A percentile compares a stretch with the other conserved stretches of the same genome.
Evolutionary conservation across 2,888 invertebrate genomes (phyloP).

Genomic region (Andrena praecox): DNA sequence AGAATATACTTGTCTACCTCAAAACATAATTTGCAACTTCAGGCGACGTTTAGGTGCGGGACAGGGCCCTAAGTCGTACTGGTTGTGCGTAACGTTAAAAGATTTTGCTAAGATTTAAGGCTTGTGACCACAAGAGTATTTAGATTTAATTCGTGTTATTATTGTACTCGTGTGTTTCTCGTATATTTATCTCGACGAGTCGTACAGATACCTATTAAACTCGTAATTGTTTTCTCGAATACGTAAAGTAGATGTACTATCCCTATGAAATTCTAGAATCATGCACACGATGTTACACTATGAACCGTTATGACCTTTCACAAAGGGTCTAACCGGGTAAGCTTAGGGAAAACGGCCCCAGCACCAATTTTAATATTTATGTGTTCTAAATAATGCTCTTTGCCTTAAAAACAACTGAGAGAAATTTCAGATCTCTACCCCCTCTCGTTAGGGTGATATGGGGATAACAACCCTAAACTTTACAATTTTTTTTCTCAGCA

Average conservation of each 20-base stretch:
- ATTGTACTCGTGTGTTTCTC: slow-evolving; percentile 69
- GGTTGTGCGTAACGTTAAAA: slow-evolving; percentile 78
- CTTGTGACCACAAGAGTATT: slow-evolving; percentile 75
- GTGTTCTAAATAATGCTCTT: too few relatives aligned
- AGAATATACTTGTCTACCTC: slow-evolving; percentile 85
- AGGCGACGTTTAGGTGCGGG: slow-evolving; percentile 68
- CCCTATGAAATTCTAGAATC: slow-evolving; percentile 41
- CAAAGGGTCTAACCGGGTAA: too few relatives aligned
- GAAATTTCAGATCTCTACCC: too few relatives aligned
- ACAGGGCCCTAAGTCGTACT: slow-evolving; percentile 66
- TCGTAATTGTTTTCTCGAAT: slow-evolving; percentile 54
- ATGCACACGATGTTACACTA: slow-evolving; percentile 27
- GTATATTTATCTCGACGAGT: slow-evolving; percentile 52
- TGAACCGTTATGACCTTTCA: slow-evolving; percentile 28
- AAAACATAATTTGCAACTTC: slow-evolving; percentile 81
- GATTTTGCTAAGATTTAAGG: slow-evolving; percentile 77
- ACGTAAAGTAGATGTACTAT: slow-evolving; percentile 46
- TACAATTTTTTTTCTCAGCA: too few relatives aligned
- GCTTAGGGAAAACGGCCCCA: too few relatives aligned
- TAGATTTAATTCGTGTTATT: slow-evolving; percentile 77
- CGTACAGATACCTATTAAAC: slow-evolving; percentile 39
- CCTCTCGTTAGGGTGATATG: too few relatives aligned
- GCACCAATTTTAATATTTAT: too few relatives aligned
- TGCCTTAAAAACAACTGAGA: too few relatives aligned
- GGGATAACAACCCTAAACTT: too few relatives aligned